A percentile compares a stretch with the other conserved stretches of the same genome.
phyloP scores from a whole-genome alignment of 2,113 vertebrate species.

The Equus quagga region DNA sequence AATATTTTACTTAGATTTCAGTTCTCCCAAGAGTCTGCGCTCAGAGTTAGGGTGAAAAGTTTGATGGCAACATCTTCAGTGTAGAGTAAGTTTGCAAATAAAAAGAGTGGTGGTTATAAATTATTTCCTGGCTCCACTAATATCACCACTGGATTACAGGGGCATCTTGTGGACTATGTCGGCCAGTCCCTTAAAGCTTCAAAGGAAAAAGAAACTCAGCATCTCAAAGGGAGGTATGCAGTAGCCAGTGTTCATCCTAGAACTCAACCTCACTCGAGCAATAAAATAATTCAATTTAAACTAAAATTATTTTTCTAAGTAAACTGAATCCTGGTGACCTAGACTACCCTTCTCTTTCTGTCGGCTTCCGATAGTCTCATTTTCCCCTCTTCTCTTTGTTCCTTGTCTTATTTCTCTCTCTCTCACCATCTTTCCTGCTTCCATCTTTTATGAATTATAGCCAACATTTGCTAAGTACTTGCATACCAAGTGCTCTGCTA shows the following conservation, averaged over 20 bases:
- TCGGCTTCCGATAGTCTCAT: neutral
- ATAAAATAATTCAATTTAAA: neutral
- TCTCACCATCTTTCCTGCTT: neutral
- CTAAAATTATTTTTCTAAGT: slow-evolving; percentile 1
- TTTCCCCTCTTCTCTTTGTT: neutral
- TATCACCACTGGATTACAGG: neutral
- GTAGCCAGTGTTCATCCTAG: neutral
- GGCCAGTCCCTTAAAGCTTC: neutral
- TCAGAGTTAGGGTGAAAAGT: neutral
- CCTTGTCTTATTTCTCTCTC: neutral
- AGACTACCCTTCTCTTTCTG: neutral
- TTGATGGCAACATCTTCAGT: neutral
- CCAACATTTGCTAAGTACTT: neutral
- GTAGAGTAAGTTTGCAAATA: neutral
- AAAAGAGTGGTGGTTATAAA: neutral
- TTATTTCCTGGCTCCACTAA: neutral
- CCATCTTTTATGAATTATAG: neutral
- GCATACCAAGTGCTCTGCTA: neutral
- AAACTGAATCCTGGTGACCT: neutral
- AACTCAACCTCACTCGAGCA: neutral
- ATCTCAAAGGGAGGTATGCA: neutral
- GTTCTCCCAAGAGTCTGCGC: neutral
- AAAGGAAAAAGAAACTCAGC: neutral
- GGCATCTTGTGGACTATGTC: neutral
- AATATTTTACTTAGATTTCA: neutral